Percentiles rank a stretch among this genome's conserved stretches.
Conservation (phyloP, 2,113 vertebrate genomes). For the Tympanuchus pallidicinctus region DNA sequence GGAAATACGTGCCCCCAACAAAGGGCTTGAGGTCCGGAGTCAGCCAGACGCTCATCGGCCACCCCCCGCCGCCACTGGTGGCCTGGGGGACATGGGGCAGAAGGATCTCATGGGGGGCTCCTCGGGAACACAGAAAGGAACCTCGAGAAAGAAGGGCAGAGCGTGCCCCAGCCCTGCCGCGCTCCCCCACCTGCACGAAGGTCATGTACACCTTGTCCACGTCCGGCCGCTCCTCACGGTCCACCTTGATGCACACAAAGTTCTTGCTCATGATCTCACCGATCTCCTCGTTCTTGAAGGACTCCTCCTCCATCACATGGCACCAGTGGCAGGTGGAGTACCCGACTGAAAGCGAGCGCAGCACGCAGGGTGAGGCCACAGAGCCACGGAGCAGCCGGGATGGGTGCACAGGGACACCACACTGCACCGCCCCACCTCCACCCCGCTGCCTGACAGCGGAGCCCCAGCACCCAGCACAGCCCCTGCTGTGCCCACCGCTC, state of each 20-base stretch:
- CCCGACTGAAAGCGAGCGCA: conserved; percentile 83
- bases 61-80: conserved; percentile 92
- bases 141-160: not conserved
- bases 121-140: not conserved
- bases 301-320: conserved; percentile 96
- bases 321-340: conserved; percentile 98
- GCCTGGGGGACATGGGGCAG: conserved; percentile 27
- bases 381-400: too few relatives aligned
- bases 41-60: conserved; percentile 98
- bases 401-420: not conserved
- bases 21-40: conserved; percentile 93
- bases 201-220: conserved; percentile 97
- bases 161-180: rapidly evolving
- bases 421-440: not conserved
- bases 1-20: conserved; percentile 93
- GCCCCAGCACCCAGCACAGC: not conserved
- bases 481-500: too few relatives aligned
- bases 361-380: too few relatives aligned
- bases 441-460: too few relatives aligned
- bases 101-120: rapidly evolving
- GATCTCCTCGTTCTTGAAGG: conserved; percentile 90
- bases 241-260: conserved; percentile 93
- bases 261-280: conserved; percentile 88
- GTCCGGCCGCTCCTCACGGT: conserved; percentile 93
- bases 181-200: conserved; percentile 87